Evolutionary conservation across 2,888 invertebrate species (phyloP).

Genomic region (Myopa tessellatipennis): DNA sequence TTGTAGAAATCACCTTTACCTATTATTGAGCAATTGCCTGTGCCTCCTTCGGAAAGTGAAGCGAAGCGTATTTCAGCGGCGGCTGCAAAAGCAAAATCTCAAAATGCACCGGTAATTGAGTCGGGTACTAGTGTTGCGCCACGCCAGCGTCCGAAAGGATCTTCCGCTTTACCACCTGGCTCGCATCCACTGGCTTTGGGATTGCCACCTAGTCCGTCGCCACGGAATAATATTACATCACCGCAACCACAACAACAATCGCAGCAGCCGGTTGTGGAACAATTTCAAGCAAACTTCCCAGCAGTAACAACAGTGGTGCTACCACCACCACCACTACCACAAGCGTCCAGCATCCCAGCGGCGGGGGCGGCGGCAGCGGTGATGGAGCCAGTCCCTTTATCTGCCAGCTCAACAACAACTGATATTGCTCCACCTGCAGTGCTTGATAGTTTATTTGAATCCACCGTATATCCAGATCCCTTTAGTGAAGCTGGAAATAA

Average conservation of each 20-base stretch:
- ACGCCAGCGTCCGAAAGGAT: constrained; percentile 83
- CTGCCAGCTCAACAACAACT: constrained; percentile 35
- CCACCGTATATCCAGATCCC: constrained; percentile 76
- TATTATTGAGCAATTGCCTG: constrained; percentile 74
- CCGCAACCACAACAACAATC: constrained; percentile 59
- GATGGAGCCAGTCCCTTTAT: constrained; percentile 40
- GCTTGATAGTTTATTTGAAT: constrained; percentile 75
- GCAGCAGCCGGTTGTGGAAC: constrained; percentile 62
- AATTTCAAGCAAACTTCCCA: constrained; percentile 67
- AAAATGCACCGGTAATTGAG: constrained; percentile 71
- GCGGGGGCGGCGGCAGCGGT: constrained; percentile 45
- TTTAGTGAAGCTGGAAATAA: constrained; percentile 71
- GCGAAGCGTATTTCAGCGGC: constrained; percentile 69
- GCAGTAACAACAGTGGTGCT: constrained; percentile 55
- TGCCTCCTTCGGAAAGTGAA: constrained; percentile 79
- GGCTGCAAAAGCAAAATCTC: constrained; percentile 62
- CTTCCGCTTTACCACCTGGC: constrained; percentile 59
- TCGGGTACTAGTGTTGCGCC: constrained; percentile 84
- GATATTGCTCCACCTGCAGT: constrained; percentile 44
- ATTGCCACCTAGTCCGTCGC: constrained; percentile 71
- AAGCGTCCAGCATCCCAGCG: constrained; percentile 44
- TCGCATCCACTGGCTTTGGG: constrained; percentile 70
- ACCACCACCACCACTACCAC: constrained; percentile 48
- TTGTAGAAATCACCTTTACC: constrained; percentile 76
- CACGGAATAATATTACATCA: constrained; percentile 66